Percentiles rank a stretch among this genome's conserved stretches.
Evolutionary conservation across 2,888 invertebrate species (phyloP).

Genomic region (Monoplex corrugatus): DNA sequence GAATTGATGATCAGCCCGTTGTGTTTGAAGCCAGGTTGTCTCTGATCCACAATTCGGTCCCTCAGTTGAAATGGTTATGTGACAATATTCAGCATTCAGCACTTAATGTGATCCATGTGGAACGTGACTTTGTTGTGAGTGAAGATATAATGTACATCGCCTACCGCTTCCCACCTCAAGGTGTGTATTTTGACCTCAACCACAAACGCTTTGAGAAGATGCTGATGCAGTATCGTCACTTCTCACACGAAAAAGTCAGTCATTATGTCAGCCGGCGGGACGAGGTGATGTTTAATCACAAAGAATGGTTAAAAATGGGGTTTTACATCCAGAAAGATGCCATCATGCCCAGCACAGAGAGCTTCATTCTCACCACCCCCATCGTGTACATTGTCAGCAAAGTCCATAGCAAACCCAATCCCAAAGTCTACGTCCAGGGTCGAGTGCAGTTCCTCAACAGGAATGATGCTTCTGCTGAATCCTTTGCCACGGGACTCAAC

Average conservation of each 20-base stretch:
- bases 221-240: constrained; percentile 66
- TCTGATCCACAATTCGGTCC: constrained; percentile 73
- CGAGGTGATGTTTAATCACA: constrained; percentile 69
- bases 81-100: constrained; percentile 71
- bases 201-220: constrained; percentile 62
- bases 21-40: constrained; percentile 74
- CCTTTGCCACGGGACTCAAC: constrained; percentile 69
- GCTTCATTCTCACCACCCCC: constrained; percentile 67
- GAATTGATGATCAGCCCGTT: constrained; percentile 69
- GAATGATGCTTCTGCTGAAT: constrained; percentile 62
- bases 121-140: constrained; percentile 61
- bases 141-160: constrained; percentile 72
- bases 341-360: constrained; percentile 73
- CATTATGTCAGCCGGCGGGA: constrained; percentile 68
- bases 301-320: constrained; percentile 77
- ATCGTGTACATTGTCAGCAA: constrained; percentile 74
- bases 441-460: constrained; percentile 72
- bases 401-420: constrained; percentile 67
- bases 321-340: constrained; percentile 73
- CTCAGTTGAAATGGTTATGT: constrained; percentile 77
- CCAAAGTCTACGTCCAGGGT: constrained; percentile 66
- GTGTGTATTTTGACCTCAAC: constrained; percentile 70
- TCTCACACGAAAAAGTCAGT: constrained; percentile 66
- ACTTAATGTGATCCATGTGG: constrained; percentile 68
- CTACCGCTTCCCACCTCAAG: constrained; percentile 71